Evolutionary conservation across 2,113 vertebrate genomes (phyloP).

Genomic region (Ptilorrhoa leucosticta): DNA sequence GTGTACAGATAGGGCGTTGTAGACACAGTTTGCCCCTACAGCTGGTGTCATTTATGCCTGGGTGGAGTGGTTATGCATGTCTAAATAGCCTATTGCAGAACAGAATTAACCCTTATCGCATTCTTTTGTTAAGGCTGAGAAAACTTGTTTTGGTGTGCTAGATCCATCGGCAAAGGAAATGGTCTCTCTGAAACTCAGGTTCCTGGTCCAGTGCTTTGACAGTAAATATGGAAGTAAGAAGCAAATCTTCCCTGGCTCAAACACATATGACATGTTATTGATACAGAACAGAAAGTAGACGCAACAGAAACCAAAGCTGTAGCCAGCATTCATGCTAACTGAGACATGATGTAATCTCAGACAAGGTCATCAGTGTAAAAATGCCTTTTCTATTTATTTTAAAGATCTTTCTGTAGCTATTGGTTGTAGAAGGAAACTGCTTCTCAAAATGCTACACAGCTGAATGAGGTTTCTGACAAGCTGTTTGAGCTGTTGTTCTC

Average conservation of each 20-base stretch:
- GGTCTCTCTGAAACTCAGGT: not conserved
- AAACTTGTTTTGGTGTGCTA: not conserved
- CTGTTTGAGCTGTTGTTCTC: not conserved
- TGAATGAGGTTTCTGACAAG: not conserved
- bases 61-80: not conserved
- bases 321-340: not conserved
- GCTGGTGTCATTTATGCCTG: not conserved
- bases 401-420: not conserved
- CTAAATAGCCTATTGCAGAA: not conserved
- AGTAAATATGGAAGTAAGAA: not conserved
- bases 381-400: not conserved
- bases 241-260: not conserved
- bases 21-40: not conserved
- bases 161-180: not conserved
- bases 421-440: not conserved
- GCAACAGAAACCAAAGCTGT: not conserved
- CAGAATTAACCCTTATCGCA: not conserved
- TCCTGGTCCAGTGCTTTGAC: not conserved
- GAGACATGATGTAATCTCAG: slow-evolving; percentile 35
- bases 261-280: not conserved
- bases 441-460: not conserved
- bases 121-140: not conserved
- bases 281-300: not conserved
- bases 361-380: not conserved
- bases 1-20: not conserved